Base-by-base conservation (phyloP, 2,113 vertebrate species). In the Plectropomus leopardus region DNA sequence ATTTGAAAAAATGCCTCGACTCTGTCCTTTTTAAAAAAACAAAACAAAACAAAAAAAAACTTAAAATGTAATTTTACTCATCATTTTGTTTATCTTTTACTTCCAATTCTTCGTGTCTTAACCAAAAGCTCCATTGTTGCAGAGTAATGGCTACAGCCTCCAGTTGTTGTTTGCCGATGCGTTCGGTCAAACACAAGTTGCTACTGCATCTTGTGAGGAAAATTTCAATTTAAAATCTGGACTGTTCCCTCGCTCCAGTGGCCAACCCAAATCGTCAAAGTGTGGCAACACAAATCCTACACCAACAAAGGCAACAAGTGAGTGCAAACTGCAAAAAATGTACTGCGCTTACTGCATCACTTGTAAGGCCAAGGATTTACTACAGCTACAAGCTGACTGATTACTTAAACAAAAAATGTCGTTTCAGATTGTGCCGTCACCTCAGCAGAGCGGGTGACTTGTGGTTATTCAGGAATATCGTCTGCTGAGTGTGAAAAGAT, bases 341-440 rank as follows among this genome's bases (percentile, higher is more conserved):
- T 1, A 45, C 17, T 4, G 16, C 17, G 17, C 5, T 7, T 11
- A 24, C 14, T 53, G 23, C 1, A 26, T 53, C n/a, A 51, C n/a
- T 50, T 13, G 4, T n/a, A n/a, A 10, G 21, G 3, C 1, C 1
- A 51, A 23, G 4, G 10, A 4, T 23, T 51, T 51, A 50, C 19
- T n/a, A 14, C 48, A n/a, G n/a, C n/a, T n/a, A n/a, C n/a, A n/a
- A n/a, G n/a, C n/a, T n/a, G n/a, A n/a, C n/a, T n/a, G 44, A 30
- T 11, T 0, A 21, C 16, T 53, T 51, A n/a, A n/a, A n/a, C n/a
- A n/a, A n/a, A 16, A 51, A 66, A 30, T 69, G 9, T 54, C 4
- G 16, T 48, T 81, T 67, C 61, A 95, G 94, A 89, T 14, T 95
- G 95, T 75, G 68, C 6, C 3, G 21, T 93, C 4, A 3, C 72